These are phyloP conservation scores for Mionectes olivaceus DNA, from an alignment of 2,797 vertebrate genomes.

Conservation along the genomic window DNA sequence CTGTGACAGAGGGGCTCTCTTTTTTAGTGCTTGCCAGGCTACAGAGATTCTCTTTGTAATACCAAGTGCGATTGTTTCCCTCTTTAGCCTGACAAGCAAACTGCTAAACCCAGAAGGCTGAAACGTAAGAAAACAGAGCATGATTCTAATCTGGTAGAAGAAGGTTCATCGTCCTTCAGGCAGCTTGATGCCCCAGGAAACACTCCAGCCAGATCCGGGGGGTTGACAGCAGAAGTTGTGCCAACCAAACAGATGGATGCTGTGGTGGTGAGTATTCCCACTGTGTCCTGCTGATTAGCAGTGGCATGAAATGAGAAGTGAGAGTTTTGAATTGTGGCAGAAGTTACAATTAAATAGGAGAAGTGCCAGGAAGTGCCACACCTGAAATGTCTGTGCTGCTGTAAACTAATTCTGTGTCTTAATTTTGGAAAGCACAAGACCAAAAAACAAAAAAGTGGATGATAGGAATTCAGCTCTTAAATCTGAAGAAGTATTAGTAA, in stretches of 20 bases:
- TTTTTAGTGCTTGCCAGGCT: neutral
- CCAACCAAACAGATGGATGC: neutral
- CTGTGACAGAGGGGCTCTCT: neutral
- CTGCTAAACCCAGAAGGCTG: neutral
- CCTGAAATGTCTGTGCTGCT: neutral
- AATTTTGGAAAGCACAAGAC: neutral
- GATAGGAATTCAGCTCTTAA: neutral
- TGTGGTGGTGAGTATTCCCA: constrained; percentile 37
- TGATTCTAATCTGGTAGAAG: neutral
- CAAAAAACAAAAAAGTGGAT: neutral
- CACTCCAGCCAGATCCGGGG: neutral
- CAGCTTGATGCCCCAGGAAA: neutral
- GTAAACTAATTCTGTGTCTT: neutral
- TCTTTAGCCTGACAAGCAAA: neutral
- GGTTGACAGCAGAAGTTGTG: neutral
- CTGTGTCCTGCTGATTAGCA: neutral
- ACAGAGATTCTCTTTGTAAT: neutral
- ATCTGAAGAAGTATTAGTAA: neutral
- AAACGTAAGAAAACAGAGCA: neutral
- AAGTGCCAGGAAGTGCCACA: neutral
- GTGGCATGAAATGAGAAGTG: neutral
- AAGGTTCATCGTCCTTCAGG: neutral
- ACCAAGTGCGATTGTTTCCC: neutral
- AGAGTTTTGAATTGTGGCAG: neutral
- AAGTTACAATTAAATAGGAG: neutral